phyloP scores from a whole-genome alignment of 2,888 invertebrate species.

The Candidula unifasciata region DNA sequence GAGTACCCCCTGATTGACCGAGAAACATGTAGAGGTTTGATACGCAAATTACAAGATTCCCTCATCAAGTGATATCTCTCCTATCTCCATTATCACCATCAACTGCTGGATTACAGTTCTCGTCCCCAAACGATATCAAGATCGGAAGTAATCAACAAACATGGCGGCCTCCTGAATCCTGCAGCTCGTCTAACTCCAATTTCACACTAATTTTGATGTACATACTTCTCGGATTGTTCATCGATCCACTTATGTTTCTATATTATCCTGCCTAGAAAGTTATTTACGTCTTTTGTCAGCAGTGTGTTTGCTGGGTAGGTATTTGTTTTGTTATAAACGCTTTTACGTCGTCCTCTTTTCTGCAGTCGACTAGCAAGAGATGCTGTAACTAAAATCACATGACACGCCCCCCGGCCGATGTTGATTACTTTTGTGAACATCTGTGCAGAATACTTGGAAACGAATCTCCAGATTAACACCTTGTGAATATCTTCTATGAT shows the following conservation, averaged over 20 bases:
- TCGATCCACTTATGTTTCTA: not conserved
- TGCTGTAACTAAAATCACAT: slow-evolving; percentile 37
- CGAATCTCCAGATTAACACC: not conserved
- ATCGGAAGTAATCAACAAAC: slow-evolving; percentile 58
- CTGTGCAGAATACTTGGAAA: not conserved
- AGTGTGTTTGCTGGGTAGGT: not conserved
- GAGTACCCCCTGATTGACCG: no score
- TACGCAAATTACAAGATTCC: no score
- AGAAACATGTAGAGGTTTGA: no score
- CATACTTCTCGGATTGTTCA: not conserved
- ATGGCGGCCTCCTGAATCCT: slow-evolving; percentile 58
- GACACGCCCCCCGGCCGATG: slow-evolving; percentile 45
- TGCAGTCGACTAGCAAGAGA: not conserved
- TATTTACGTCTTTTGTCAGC: not conserved
- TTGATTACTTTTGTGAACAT: not conserved
- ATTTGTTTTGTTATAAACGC: not conserved
- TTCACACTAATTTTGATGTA: slow-evolving; percentile 7
- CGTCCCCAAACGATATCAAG: slow-evolving; percentile 12
- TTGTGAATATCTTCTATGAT: no score
- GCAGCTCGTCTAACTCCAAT: slow-evolving; percentile 40
- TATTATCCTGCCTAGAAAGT: not conserved
- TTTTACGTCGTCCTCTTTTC: not conserved
- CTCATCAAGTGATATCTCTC: no score
- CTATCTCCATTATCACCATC: no score
- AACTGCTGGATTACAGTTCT: not conserved